Percentiles rank a stretch among this genome's conserved stretches.
Conservation (phyloP, 2,113 vertebrate species). For the Chloebia gouldiae region DNA sequence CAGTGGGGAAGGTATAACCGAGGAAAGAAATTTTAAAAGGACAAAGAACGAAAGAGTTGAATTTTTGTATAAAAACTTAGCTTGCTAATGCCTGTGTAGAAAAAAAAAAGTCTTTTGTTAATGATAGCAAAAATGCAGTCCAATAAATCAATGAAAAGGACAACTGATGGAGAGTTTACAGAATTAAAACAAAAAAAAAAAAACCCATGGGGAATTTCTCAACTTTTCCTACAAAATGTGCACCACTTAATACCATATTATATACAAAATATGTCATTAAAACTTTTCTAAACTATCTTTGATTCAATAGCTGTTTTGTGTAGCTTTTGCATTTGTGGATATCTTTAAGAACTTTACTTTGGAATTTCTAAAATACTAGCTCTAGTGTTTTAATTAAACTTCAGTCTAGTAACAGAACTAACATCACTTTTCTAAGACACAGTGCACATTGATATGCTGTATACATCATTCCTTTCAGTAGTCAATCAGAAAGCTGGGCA, state of each 20-base stretch:
- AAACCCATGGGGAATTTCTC: background rate
- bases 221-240: background rate
- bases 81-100: background rate
- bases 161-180: background rate
- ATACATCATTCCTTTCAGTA: background rate
- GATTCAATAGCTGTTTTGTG: background rate
- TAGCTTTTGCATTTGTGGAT: background rate
- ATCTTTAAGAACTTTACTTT: background rate
- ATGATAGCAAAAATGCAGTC: background rate
- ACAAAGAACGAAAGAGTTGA: background rate
- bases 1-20: background rate
- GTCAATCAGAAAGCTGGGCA: conserved; percentile 40
- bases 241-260: background rate
- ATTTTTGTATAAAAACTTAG: background rate
- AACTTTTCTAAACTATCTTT: background rate
- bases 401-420: background rate
- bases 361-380: background rate
- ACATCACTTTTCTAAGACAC: conserved; percentile 16
- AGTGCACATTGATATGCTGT: conserved; percentile 3
- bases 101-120: background rate
- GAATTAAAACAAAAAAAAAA: background rate
- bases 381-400: conserved; percentile 41
- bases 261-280: background rate
- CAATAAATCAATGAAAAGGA: background rate
- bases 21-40: background rate